These are phyloP conservation scores for Bufo gargarizans DNA, from an alignment of 2,113 vertebrate genomes.

Conservation along the genomic window DNA sequence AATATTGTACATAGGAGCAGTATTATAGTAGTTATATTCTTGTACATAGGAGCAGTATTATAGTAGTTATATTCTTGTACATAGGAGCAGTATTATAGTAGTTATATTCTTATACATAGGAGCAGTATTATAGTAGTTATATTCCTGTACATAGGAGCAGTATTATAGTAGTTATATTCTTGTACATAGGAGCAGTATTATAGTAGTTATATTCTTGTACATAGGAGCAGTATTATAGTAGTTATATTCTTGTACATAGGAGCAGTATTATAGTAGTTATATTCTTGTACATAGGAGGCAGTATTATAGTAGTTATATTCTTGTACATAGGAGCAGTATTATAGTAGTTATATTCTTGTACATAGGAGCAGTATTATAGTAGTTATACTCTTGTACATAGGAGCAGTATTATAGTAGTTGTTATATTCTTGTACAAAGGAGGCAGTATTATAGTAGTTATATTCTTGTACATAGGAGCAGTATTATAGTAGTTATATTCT, in stretches of 20 bases:
- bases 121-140: too few relatives aligned
- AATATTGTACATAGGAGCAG: neutral
- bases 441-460: conserved; percentile 22
- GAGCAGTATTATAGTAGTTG: conserved; percentile 5
- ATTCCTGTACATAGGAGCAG: too few relatives aligned
- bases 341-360: neutral
- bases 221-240: too few relatives aligned
- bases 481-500: too few relatives aligned
- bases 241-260: neutral
- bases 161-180: too few relatives aligned
- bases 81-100: too few relatives aligned
- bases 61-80: too few relatives aligned
- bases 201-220: too few relatives aligned
- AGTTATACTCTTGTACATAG: conserved; percentile 4
- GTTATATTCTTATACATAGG: too few relatives aligned
- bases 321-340: neutral
- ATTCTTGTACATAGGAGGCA: neutral
- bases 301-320: conserved; percentile 6
- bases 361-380: neutral
- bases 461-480: conserved; percentile 7
- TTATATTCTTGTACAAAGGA: neutral
- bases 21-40: conserved; percentile 2
- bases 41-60: neutral
- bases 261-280: neutral
- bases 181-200: too few relatives aligned